Percentiles rank a stretch among this genome's conserved stretches.
phyloP scores from a whole-genome alignment of 2,113 vertebrate genomes.

The Melanerpes aurifrons region DNA sequence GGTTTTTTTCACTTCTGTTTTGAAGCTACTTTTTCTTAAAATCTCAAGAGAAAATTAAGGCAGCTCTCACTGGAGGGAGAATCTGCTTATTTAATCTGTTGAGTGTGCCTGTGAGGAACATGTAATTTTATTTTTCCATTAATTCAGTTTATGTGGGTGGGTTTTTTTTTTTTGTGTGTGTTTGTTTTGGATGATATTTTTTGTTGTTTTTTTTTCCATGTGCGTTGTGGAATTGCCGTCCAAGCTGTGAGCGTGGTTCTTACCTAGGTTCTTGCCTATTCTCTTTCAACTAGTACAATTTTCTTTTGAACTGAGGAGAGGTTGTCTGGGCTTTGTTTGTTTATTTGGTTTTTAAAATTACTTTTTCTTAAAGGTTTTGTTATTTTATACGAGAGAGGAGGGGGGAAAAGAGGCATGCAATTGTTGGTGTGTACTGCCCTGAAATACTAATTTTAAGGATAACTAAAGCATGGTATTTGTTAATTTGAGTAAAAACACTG shows the following conservation, averaged over 20 bases:
- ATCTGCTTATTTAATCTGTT: not conserved
- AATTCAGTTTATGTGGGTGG: not conserved
- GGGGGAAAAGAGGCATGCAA: rapidly evolving
- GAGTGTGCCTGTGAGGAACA: not conserved
- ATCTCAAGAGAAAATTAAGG: not conserved
- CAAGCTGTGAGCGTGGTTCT: not conserved
- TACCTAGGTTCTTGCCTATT: not conserved
- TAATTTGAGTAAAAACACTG: not conserved
- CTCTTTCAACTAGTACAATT: not conserved
- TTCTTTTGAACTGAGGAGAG: too few species aligned
- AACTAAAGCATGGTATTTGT: not conserved
- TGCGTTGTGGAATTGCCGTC: not conserved
- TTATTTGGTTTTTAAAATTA: not conserved
- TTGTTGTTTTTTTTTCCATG: not conserved
- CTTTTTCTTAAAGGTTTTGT: not conserved
- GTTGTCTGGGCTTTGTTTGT: not conserved
- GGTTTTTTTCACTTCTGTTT: not conserved
- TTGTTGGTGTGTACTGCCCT: not conserved
- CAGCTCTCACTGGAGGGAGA: not conserved
- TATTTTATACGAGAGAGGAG: not conserved
- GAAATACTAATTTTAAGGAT: not conserved
- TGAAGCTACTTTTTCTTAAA: not conserved
- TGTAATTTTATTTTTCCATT: not conserved
- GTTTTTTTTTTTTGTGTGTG: too few species aligned
- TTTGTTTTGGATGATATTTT: too few species aligned